phyloP scores from a whole-genome alignment of 1,140 invertebrate genomes.

The Brachionus paranguensis region DNA sequence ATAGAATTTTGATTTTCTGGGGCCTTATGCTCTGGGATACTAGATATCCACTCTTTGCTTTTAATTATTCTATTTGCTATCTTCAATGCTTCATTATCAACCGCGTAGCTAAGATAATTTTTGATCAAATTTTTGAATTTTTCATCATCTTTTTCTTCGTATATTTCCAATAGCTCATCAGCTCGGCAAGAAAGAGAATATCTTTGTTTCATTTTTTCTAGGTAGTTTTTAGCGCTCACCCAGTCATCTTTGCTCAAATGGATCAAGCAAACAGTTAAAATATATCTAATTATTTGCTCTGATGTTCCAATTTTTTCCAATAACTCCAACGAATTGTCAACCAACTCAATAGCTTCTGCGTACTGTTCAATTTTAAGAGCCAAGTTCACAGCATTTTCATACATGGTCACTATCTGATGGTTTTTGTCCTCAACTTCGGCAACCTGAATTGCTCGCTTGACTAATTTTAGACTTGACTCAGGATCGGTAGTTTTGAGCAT shows the following conservation, averaged over 20 bases:
- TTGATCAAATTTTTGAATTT: slow-evolving; percentile 32
- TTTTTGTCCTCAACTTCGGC: slow-evolving; percentile 30
- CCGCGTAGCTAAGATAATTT: slow-evolving; percentile 13
- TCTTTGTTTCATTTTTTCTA: not conserved
- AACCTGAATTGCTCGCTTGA: not conserved
- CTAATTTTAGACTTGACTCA: not conserved
- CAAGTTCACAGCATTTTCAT: slow-evolving; percentile 21
- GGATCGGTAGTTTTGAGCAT: slow-evolving; percentile 4
- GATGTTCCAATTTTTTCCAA: not conserved
- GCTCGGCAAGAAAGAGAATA: not conserved
- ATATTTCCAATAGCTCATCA: slow-evolving; percentile 22
- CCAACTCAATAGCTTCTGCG: not conserved
- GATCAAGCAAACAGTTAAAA: not conserved
- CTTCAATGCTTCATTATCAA: slow-evolving; percentile 36
- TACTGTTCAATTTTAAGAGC: not conserved
- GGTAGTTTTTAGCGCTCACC: slow-evolving; percentile 28
- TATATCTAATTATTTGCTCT: slow-evolving; percentile 28
- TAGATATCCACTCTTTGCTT: not conserved
- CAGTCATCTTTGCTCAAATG: slow-evolving; percentile 33
- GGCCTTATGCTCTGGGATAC: not conserved
- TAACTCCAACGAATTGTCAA: not conserved
- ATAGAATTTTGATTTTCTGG: not conserved
- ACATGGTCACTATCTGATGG: not conserved
- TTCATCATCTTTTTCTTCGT: slow-evolving; percentile 31
- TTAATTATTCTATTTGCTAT: slow-evolving; percentile 28